phyloP scores from a whole-genome alignment of 2,888 invertebrate genomes.

The Clusia tigrina region DNA sequence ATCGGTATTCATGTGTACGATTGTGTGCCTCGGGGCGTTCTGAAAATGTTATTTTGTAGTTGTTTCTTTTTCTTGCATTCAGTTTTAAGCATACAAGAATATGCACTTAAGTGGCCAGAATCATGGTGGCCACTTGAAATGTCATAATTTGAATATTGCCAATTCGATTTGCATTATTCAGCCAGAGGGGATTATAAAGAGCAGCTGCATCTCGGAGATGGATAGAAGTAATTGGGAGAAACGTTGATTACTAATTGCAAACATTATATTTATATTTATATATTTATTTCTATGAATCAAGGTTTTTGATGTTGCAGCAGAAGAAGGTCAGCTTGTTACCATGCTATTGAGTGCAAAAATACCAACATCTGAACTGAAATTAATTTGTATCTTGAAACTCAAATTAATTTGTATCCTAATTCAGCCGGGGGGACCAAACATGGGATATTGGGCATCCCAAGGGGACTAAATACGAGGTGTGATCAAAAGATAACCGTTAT shows the following conservation, averaged over 20 bases:
- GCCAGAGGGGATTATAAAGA: background rate
- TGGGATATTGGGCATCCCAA: too few relatives aligned
- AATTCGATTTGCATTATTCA: slow-evolving; percentile 7
- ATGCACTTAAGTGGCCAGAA: slow-evolving; percentile 16
- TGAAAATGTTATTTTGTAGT: background rate
- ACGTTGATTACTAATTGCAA: background rate
- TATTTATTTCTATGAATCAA: background rate
- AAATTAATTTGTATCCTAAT: too few relatives aligned
- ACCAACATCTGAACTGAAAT: too few relatives aligned
- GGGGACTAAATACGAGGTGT: too few relatives aligned
- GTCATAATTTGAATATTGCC: slow-evolving; percentile 20
- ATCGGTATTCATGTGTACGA: background rate
- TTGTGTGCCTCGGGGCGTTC: background rate
- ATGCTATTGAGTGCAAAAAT: too few relatives aligned
- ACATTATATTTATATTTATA: background rate
- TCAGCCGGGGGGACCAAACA: too few relatives aligned
- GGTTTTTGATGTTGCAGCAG: background rate
- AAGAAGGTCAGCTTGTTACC: too few relatives aligned
- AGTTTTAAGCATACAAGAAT: slow-evolving; percentile 14
- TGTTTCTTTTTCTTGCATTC: background rate
- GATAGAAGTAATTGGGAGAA: background rate
- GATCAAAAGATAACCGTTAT: too few relatives aligned
- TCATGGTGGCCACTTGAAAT: slow-evolving; percentile 30
- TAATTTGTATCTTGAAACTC: too few relatives aligned
- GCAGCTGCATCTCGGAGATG: background rate